Conservation (phyloP, 2,113 vertebrate genomes). For the Leptobrachium ailaonicum region DNA sequence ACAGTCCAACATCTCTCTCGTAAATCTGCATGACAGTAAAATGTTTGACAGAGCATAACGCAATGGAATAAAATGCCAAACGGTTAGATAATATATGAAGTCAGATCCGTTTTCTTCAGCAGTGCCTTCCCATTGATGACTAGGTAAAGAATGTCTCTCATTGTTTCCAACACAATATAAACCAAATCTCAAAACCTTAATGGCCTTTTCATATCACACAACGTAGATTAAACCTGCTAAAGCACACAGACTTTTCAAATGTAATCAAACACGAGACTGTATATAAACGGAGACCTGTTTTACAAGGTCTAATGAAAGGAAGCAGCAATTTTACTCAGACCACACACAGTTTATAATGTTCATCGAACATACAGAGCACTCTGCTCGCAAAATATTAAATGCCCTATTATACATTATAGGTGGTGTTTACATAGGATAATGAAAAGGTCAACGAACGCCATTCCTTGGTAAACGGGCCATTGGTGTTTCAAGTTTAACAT, state of each 20-base stretch:
- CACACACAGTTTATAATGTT: constrained; percentile 59
- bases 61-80: neutral
- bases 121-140: constrained; percentile 31
- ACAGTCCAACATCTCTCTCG: no score
- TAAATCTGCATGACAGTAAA: neutral
- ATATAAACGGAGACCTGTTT: constrained; percentile 53
- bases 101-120: neutral
- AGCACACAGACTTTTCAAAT: constrained; percentile 55
- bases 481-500: neutral
- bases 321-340: constrained; percentile 54
- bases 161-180: constrained; percentile 47
- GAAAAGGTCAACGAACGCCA: constrained; percentile 50
- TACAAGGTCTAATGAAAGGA: constrained; percentile 53
- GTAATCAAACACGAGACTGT: constrained; percentile 52
- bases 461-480: neutral
- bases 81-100: neutral
- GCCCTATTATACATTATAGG: constrained; percentile 63
- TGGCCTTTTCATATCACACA: constrained; percentile 53
- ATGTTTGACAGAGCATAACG: neutral
- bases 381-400: constrained; percentile 53
- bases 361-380: constrained; percentile 15
- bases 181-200: constrained; percentile 53
- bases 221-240: constrained; percentile 58
- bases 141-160: constrained; percentile 39
- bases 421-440: constrained; percentile 60